A percentile compares a stretch with the other conserved stretches of the same genome.
phyloP scores from a whole-genome alignment of 1,140 invertebrate species.

The Chionoecetes opilio region DNA sequence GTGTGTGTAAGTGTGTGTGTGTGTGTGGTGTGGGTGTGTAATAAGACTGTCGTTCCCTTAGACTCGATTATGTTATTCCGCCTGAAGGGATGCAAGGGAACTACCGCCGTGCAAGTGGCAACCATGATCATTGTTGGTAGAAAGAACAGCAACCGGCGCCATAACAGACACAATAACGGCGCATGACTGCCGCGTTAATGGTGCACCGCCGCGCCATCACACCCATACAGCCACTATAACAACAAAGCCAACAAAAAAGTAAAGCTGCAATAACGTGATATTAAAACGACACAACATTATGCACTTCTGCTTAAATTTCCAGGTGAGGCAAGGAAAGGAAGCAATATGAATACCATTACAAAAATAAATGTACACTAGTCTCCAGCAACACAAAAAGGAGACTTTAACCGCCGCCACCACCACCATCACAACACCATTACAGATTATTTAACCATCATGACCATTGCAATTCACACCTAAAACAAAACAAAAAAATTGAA shows the following conservation, averaged over 20 bases:
- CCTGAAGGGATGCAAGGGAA: background rate
- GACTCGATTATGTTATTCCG: background rate
- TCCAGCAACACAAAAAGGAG: too few relatives aligned
- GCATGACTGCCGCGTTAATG: background rate
- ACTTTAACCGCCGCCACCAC: too few relatives aligned
- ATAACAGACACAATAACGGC: conserved; percentile 6
- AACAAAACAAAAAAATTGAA: too few relatives aligned
- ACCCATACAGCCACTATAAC: background rate
- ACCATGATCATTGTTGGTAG: conserved; percentile 4
- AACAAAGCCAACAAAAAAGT: background rate
- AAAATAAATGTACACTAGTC: too few relatives aligned
- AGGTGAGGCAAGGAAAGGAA: too few relatives aligned
- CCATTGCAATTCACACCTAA: too few relatives aligned
- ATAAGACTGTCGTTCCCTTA: background rate
- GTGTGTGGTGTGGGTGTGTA: background rate
- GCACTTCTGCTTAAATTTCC: too few relatives aligned
- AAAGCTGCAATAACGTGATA: too few relatives aligned
- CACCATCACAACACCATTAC: too few relatives aligned
- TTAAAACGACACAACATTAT: too few relatives aligned
- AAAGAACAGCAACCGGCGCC: background rate
- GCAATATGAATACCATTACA: too few relatives aligned
- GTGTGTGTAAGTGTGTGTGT: background rate
- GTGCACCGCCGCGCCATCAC: background rate
- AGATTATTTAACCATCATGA: too few relatives aligned
- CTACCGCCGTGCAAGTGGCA: background rate